Evolutionary conservation across 2,797 vertebrate genomes (phyloP), one percentile per base, ranked within the genome.

Genomic region (Scarus forsteni): DNA sequence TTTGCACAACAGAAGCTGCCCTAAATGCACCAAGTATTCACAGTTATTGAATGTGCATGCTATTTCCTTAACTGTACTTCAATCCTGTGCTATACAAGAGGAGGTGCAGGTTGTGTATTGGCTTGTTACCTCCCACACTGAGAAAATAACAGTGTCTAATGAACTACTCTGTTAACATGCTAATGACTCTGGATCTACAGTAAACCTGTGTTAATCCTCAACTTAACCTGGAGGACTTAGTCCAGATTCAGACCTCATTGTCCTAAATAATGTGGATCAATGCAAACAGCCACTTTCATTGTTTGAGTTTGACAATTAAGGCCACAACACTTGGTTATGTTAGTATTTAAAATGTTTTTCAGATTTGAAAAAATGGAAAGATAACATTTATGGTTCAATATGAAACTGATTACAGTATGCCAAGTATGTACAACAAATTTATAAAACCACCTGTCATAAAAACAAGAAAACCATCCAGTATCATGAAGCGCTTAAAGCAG

Each of bases 131-230:
- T 44, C 49, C 43, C 39, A 53, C 15, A 0, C 45, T 61, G 12
- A 70, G 13, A 55, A 42, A 62, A 13, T 13, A 64, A 49, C 43
- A n/a, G 10, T 45, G 50, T 51, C 34, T 76, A 60, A 60, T 51
- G 39, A 62, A 12, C 45, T 62, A 35, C 2, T 6, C 44, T 43
- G 52, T 64, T 63, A 34, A 14, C 34, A 76, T 57, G 51, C 51
- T 62, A 66, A 77, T 66, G 18, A 45, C 8, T 35, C 3, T 38
- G 44, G 54, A 40, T 34, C 36, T 49, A 72, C 68, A 53, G 58
- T 42, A 36, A 36, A 19, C 48, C 14, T 2, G 38, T 7, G 14
- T 34, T 69, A 69, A 78, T 68, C 60, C 52, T 53, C 8, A 43
- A 43, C 12, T 55, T 11, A 50, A 8, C 34, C 18, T 46, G 54